Evolutionary conservation across 2,888 invertebrate species (phyloP).

Genomic region (Hedya salicella): DNA sequence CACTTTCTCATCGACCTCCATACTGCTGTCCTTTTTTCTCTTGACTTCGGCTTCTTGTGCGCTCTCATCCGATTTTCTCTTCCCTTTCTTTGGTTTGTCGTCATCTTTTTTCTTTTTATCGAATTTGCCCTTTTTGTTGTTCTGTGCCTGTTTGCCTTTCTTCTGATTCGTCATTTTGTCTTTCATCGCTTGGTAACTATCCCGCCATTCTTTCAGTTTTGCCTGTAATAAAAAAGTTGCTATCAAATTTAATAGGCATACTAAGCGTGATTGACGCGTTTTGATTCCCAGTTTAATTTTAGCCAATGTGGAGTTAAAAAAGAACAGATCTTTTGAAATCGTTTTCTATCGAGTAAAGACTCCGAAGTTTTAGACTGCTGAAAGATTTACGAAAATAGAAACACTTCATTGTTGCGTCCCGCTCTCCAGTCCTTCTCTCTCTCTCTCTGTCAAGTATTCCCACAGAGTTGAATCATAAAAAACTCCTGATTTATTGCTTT

Average conservation of each 20-base stretch:
- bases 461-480: too few species aligned
- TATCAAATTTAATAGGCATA: not conserved
- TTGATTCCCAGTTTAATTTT: too few species aligned
- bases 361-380: too few species aligned
- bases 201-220: constrained; percentile 75
- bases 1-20: constrained; percentile 58
- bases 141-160: constrained; percentile 63
- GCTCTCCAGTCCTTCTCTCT: too few species aligned
- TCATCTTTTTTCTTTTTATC: constrained; percentile 66
- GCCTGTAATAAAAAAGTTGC: constrained; percentile 51
- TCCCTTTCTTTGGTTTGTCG: constrained; percentile 59
- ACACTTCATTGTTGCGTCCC: too few species aligned
- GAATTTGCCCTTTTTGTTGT: constrained; percentile 67
- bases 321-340: too few species aligned
- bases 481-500: too few species aligned
- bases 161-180: constrained; percentile 74
- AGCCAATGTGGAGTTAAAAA: too few species aligned
- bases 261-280: too few species aligned
- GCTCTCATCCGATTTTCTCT: constrained; percentile 62
- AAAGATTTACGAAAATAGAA: too few species aligned
- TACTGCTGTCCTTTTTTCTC: constrained; percentile 66
- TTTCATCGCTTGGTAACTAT: constrained; percentile 74
- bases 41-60: constrained; percentile 61
- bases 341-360: too few species aligned
- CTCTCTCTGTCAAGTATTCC: too few species aligned